phyloP scores from a whole-genome alignment of 1,140 invertebrate species.

The Heterodera carotae region DNA sequence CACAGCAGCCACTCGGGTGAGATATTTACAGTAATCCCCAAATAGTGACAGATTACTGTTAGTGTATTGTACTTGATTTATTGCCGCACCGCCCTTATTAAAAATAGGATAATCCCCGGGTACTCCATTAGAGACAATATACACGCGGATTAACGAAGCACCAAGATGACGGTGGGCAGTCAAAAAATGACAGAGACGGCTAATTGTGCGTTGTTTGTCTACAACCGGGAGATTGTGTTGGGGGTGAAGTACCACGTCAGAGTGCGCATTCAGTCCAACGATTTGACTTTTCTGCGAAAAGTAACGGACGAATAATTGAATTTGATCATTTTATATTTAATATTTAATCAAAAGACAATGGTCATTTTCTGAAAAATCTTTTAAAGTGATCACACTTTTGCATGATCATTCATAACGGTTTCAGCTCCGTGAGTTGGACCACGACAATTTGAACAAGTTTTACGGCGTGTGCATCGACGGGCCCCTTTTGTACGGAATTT shows the following conservation, averaged over 20 bases:
- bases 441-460: too few relatives aligned
- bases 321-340: too few relatives aligned
- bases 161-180: conserved; percentile 42
- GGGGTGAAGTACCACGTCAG: conserved; percentile 48
- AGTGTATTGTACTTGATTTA: background rate
- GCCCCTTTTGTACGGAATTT: too few relatives aligned
- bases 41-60: background rate
- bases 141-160: conserved; percentile 9
- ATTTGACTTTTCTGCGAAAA: conserved; percentile 34
- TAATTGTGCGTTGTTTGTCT: conserved; percentile 53
- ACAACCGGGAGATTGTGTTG: conserved; percentile 52
- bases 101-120: too few relatives aligned
- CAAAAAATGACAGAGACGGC: conserved; percentile 49
- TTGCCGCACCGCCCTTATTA: too few relatives aligned
- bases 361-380: too few relatives aligned
- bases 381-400: conserved; percentile 67
- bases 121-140: background rate
- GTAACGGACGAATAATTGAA: too few relatives aligned
- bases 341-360: too few relatives aligned
- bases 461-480: too few relatives aligned
- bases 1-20: conserved; percentile 42
- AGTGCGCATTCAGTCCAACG: conserved; percentile 35
- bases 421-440: too few relatives aligned
- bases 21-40: background rate
- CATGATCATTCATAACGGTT: conserved; percentile 73